phyloP scores from a whole-genome alignment of 23 tunicate genomes.

The Styela clava region DNA sequence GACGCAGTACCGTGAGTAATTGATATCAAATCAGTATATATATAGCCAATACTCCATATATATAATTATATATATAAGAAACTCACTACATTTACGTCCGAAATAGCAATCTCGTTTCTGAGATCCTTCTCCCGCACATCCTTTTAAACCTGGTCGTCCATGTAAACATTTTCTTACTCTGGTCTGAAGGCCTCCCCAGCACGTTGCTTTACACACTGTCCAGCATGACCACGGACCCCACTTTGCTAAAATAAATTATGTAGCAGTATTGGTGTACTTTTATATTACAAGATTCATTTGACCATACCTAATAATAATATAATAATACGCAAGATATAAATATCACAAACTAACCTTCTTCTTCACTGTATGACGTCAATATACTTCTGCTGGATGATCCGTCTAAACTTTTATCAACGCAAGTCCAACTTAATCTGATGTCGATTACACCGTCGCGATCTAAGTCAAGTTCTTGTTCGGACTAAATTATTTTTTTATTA shows the following conservation, averaged over 20 bases:
- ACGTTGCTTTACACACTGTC: constrained; percentile 27
- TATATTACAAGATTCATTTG: no score
- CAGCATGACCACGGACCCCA: constrained; percentile 31
- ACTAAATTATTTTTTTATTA: no score
- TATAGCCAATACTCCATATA: no score
- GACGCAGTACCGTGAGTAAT: no score
- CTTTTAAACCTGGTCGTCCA: constrained; percentile 18
- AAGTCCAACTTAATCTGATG: constrained; percentile 11
- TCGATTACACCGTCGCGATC: constrained; percentile 21
- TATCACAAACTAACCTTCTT: no score
- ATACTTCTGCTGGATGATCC: neutral
- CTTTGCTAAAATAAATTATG: constrained; percentile 1
- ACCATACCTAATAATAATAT: no score
- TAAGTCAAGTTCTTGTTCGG: constrained; percentile 1
- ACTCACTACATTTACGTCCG: constrained; percentile 16
- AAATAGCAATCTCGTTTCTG: constrained; percentile 7
- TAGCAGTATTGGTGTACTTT: no score
- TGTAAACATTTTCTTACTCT: constrained; percentile 15
- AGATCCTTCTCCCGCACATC: constrained; percentile 27
- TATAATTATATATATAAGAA: no score
- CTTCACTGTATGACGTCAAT: neutral
- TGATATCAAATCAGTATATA: no score
- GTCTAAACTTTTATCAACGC: neutral
- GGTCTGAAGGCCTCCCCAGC: constrained; percentile 33
- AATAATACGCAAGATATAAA: no score